A percentile compares a stretch with the other conserved stretches of the same genome.
These are phyloP conservation scores for Spea hammondii DNA, from an alignment of 2,797 vertebrate genomes.

Conservation along the genomic window DNA sequence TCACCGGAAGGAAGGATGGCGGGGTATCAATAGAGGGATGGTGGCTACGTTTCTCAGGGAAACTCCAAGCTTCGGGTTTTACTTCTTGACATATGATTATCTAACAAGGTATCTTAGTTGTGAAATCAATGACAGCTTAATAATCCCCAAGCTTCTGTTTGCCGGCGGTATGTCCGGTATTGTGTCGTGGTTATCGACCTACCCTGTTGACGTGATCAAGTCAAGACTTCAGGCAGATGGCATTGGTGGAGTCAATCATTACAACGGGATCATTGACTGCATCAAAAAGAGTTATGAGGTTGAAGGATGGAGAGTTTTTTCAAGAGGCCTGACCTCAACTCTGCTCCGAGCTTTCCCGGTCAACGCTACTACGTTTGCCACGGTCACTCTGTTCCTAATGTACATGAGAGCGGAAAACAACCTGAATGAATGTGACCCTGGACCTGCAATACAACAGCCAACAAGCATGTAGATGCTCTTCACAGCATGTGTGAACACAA, in stretches of 20 bases:
- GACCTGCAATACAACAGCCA: slow-evolving; percentile 69
- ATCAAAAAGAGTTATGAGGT: slow-evolving; percentile 79
- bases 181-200: slow-evolving; percentile 92
- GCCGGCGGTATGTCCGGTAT: slow-evolving; percentile 91
- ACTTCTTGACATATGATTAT: slow-evolving; percentile 89
- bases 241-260: slow-evolving; percentile 77
- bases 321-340: slow-evolving; percentile 89
- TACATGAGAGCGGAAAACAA: slow-evolving; percentile 73
- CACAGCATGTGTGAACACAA: neutral
- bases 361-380: slow-evolving; percentile 92
- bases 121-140: slow-evolving; percentile 79
- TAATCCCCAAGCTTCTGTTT: slow-evolving; percentile 92
- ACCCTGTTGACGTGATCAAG: slow-evolving; percentile 93
- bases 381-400: slow-evolving; percentile 88
- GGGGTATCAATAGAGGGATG: slow-evolving; percentile 90
- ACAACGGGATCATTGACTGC: slow-evolving; percentile 87
- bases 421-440: slow-evolving; percentile 73
- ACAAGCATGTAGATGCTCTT: slow-evolving; percentile 73
- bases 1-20: slow-evolving; percentile 84
- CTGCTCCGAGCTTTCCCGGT: slow-evolving; percentile 93
- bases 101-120: slow-evolving; percentile 84
- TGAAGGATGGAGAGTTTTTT: slow-evolving; percentile 91
- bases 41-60: slow-evolving; percentile 86
- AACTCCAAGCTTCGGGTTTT: slow-evolving; percentile 91
- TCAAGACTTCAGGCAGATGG: slow-evolving; percentile 94